Conservation (phyloP, 2,113 vertebrate species). For the Phylloscopus trochilus region DNA sequence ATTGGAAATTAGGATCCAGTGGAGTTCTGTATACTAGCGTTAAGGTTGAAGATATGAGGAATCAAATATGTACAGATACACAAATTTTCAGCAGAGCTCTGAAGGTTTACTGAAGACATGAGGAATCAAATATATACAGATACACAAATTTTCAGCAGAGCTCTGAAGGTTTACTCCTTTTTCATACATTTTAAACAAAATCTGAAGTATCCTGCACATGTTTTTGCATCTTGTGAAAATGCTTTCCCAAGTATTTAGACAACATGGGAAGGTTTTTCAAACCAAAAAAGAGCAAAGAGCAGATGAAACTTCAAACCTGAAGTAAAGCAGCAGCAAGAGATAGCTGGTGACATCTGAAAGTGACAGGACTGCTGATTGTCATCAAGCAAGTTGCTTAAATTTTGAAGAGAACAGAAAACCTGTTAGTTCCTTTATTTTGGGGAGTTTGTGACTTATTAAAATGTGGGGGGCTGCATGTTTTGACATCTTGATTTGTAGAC, state of each 20-base stretch:
- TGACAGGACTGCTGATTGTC: neutral
- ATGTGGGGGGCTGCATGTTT: neutral
- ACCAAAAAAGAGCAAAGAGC: neutral
- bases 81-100: neutral
- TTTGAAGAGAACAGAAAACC: neutral
- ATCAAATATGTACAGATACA: neutral
- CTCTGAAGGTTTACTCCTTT: neutral
- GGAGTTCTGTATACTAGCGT: neutral
- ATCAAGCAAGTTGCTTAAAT: neutral
- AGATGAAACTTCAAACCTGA: neutral
- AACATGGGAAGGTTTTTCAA: neutral
- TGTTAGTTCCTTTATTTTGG: neutral
- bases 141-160: neutral
- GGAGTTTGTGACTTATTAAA: neutral
- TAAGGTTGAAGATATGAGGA: neutral
- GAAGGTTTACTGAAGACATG: neutral
- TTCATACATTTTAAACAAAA: neutral
- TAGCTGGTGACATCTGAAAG: neutral
- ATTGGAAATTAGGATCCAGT: neutral
- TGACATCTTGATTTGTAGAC: neutral
- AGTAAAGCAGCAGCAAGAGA: neutral
- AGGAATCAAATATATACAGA: neutral
- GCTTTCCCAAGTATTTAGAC: neutral
- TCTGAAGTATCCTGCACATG: neutral
- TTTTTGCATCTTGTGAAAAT: neutral